These are phyloP conservation scores for Zaprionus ghesquierei DNA, from an alignment of 1,140 invertebrate genomes.

Conservation along the genomic window DNA sequence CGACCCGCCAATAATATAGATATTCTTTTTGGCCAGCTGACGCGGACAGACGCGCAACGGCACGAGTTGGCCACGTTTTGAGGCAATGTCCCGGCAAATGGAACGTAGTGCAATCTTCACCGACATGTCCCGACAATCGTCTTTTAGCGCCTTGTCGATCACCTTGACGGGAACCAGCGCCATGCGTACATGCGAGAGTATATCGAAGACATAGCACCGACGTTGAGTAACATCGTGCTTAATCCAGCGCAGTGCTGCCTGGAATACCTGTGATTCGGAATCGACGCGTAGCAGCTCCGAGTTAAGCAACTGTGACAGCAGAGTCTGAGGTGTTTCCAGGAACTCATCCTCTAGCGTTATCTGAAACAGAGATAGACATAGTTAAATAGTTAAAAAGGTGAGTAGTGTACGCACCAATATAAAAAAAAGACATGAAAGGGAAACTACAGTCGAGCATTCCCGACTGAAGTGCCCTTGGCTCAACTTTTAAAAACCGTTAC, in stretches of 20 bases:
- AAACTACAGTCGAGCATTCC: too few species aligned
- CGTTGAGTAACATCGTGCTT: slow-evolving; percentile 91
- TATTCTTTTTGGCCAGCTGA: slow-evolving; percentile 92
- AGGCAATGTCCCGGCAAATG: slow-evolving; percentile 91
- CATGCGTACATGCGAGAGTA: slow-evolving; percentile 92
- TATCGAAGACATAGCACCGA: slow-evolving; percentile 93
- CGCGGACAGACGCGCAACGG: slow-evolving; percentile 90
- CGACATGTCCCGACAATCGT: slow-evolving; percentile 91
- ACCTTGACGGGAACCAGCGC: slow-evolving; percentile 92
- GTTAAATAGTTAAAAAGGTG: too few species aligned
- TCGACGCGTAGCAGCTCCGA: slow-evolving; percentile 95
- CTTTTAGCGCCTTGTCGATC: slow-evolving; percentile 90
- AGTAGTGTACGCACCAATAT: too few species aligned
- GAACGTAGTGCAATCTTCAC: slow-evolving; percentile 91
- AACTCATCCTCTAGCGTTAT: slow-evolving; percentile 94
- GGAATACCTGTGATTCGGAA: slow-evolving; percentile 96
- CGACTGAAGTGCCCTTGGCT: too few species aligned
- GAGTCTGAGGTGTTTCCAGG: slow-evolving; percentile 91
- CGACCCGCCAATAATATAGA: slow-evolving; percentile 95
- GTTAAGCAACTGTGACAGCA: slow-evolving; percentile 90
- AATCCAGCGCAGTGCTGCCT: slow-evolving; percentile 95
- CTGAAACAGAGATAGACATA: slow-evolving; percentile 30
- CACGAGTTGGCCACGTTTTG: slow-evolving; percentile 90
- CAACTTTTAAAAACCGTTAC: too few species aligned
- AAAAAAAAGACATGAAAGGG: too few species aligned